Base-by-base conservation (phyloP, 2,888 invertebrate species). In the Cybosia mesomella region DNA sequence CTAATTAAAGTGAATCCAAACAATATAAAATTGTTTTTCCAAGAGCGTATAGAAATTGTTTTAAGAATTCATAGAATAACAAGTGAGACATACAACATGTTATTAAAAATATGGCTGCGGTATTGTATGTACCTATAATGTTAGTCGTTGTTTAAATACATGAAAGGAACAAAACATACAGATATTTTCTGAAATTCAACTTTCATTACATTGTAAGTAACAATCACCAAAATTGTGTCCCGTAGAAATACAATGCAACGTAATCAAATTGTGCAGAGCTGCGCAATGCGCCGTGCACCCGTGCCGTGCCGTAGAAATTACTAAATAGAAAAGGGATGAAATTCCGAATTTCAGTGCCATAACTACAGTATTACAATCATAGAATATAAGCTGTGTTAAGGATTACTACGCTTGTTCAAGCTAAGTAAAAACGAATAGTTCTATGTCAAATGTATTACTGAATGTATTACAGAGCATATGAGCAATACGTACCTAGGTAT, bases 261-360 rank as follows among this genome's bases (percentile, higher is more conserved):
- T 54, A 54, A 54, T 54, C 32, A 63, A 34, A 21, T 63, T 54
- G 53, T 62, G 63, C 63, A 63, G 49, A 22, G 32, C 53, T 62
- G 63, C 63, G 63, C 54, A 54, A 53, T 63, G 63, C 54, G 54
- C 63, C 8, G 54, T 34, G 61, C 49, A 61, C 28, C 49, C 28
- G 28, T 15, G 22, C 34, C 11, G 32, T 1, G 5, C n/a, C n/a
- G n/a, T n/a, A n/a, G 22, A 18, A 13, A 22, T 4, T 21, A 0
- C 13, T 34, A 39, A 9, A 2, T n/a, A 36, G 39, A 39, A 22
- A 62, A 62, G 21, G 5, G 32, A 34, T 53, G 53, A 53, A 32
- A 11, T 15, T 22, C 8, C 53, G 9, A 32, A 18, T 28, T 32
- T 8, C 18, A 58, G 10, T 32, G 58, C 58, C 58, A 58, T 58